Conservation (phyloP, 2,113 vertebrate genomes). For the Osmerus eperlanus region DNA sequence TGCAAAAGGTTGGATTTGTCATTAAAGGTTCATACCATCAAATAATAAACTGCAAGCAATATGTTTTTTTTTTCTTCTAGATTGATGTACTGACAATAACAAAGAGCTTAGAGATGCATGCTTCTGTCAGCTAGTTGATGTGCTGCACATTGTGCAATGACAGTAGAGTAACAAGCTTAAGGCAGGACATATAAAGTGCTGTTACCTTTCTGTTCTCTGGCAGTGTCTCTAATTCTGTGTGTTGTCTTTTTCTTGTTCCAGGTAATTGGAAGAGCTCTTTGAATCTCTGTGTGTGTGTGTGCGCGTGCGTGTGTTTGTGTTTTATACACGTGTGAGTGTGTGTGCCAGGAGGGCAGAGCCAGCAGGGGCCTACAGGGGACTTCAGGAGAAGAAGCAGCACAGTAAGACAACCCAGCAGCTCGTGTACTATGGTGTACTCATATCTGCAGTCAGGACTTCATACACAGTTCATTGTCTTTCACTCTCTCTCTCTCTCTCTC, state of each 20-base stretch:
- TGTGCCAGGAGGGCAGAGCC: conserved; percentile 8
- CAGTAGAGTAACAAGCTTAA: not conserved
- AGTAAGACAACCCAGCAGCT: conserved; percentile 17
- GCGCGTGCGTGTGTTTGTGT: not conserved
- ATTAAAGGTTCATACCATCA: no score
- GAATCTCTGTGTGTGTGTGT: not conserved
- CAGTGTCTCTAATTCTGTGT: not conserved
- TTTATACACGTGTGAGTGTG: not conserved
- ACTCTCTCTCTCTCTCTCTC: no score
- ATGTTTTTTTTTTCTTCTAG: no score
- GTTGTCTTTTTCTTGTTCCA: conserved; percentile 12
- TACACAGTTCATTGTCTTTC: no score
- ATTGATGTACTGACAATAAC: no score
- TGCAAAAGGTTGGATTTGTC: no score
- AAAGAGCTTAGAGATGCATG: no score
- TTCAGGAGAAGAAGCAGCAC: not conserved
- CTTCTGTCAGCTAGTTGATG: no score
- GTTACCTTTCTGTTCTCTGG: conserved; percentile 7
- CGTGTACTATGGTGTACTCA: not conserved
- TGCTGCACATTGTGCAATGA: not conserved
- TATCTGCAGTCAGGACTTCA: not conserved
- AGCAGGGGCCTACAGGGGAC: not conserved
- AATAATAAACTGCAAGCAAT: no score
- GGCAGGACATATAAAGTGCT: not conserved
- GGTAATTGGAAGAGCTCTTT: conserved; percentile 19